phyloP scores from a whole-genome alignment of 2,113 vertebrate species.

The Talpa occidentalis region DNA sequence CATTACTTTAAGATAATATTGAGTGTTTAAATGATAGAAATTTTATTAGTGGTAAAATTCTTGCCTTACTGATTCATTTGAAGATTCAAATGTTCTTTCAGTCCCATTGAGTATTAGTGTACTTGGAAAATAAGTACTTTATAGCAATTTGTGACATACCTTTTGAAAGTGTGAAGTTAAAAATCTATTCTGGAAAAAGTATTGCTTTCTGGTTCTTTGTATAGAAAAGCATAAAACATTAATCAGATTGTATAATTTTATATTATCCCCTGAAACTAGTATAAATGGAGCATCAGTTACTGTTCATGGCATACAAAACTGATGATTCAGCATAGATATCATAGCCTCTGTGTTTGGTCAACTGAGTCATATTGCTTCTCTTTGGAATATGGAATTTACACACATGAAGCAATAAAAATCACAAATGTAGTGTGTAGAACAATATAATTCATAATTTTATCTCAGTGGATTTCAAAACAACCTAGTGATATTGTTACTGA shows the following conservation, averaged over 20 bases:
- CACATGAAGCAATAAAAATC: background rate
- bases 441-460: conserved; percentile 6
- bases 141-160: conserved; percentile 1
- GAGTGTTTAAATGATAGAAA: background rate
- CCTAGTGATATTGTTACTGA: background rate
- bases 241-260: background rate
- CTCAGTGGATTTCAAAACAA: conserved; percentile 31
- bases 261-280: background rate
- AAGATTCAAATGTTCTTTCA: background rate
- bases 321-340: background rate
- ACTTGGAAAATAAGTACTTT: background rate
- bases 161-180: background rate
- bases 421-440: background rate
- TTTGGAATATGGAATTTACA: conserved; percentile 24
- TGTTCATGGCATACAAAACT: background rate
- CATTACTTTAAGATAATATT: conserved; percentile 24
- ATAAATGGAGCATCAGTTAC: background rate
- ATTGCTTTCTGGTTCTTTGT: background rate
- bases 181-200: background rate
- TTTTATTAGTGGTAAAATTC: background rate
- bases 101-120: background rate
- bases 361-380: background rate
- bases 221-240: background rate
- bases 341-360: conserved; percentile 38
- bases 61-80: background rate